Evolutionary conservation across 2,797 vertebrate species (phyloP).

Genomic region (Falco columbarius): DNA sequence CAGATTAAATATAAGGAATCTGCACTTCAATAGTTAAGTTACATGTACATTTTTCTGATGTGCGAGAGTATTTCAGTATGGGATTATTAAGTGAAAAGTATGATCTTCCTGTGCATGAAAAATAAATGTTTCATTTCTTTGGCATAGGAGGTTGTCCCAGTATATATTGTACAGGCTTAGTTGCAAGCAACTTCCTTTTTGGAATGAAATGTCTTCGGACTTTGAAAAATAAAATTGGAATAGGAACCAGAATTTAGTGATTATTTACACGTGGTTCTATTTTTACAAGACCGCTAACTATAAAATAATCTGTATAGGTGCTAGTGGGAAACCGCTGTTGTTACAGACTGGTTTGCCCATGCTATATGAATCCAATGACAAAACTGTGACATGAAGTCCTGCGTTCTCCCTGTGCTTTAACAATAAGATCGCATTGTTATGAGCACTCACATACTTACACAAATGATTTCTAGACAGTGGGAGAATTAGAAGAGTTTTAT

Average conservation of each 20-base stretch:
- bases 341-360: background rate
- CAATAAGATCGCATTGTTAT: background rate
- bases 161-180: rapidly evolving
- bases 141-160: background rate
- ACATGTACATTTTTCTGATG: background rate
- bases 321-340: background rate
- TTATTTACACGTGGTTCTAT: background rate
- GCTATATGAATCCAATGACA: background rate
- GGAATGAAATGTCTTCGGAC: background rate
- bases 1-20: background rate
- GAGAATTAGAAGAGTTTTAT: background rate
- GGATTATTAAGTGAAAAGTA: background rate
- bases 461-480: background rate
- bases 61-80: background rate
- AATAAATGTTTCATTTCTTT: background rate
- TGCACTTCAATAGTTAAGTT: background rate
- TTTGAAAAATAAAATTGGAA: background rate
- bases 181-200: background rate
- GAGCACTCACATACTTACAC: background rate
- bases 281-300: background rate
- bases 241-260: background rate
- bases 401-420: background rate
- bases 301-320: background rate
- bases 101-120: background rate
- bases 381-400: background rate